These are phyloP conservation scores for Flabesymbios commensalis DNA, from an alignment of 2,888 invertebrate genomes.

Conservation along the genomic window DNA sequence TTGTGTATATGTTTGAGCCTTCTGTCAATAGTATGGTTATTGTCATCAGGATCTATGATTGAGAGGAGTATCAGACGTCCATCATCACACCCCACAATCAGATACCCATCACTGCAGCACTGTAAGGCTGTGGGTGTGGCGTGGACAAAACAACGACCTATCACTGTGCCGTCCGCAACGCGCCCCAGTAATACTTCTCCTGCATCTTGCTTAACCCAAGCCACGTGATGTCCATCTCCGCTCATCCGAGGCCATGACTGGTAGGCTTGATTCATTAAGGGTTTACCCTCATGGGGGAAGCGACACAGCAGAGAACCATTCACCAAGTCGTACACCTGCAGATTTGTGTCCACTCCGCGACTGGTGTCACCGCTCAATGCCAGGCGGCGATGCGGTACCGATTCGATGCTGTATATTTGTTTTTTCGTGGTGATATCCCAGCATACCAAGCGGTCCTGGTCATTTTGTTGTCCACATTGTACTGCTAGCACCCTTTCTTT, in stretches of 20 bases:
- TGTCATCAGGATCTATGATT: no score
- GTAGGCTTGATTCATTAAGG: not conserved
- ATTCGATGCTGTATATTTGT: not conserved
- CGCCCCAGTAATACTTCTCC: slow-evolving; percentile 35
- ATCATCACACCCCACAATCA: slow-evolving; percentile 41
- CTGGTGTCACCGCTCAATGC: slow-evolving; percentile 26
- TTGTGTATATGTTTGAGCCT: no score
- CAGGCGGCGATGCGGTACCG: slow-evolving; percentile 14
- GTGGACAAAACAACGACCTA: slow-evolving; percentile 37
- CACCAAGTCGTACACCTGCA: slow-evolving; percentile 35
- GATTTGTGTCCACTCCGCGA: slow-evolving; percentile 36
- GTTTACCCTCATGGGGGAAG: slow-evolving; percentile 22
- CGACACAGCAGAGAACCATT: slow-evolving; percentile 28
- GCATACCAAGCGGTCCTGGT: not conserved
- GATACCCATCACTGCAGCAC: slow-evolving; percentile 31
- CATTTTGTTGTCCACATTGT: not conserved
- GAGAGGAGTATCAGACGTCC: slow-evolving; percentile 41
- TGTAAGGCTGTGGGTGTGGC: slow-evolving; percentile 36
- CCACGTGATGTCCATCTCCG: slow-evolving; percentile 31
- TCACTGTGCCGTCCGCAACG: slow-evolving; percentile 20
- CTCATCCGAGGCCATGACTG: slow-evolving; percentile 29
- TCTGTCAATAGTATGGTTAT: no score
- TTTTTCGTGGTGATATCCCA: not conserved
- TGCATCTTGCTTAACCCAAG: slow-evolving; percentile 32
- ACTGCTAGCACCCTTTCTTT: not conserved